Conservation (phyloP, 2,797 vertebrate species). For the Mergus octosetaceus region DNA sequence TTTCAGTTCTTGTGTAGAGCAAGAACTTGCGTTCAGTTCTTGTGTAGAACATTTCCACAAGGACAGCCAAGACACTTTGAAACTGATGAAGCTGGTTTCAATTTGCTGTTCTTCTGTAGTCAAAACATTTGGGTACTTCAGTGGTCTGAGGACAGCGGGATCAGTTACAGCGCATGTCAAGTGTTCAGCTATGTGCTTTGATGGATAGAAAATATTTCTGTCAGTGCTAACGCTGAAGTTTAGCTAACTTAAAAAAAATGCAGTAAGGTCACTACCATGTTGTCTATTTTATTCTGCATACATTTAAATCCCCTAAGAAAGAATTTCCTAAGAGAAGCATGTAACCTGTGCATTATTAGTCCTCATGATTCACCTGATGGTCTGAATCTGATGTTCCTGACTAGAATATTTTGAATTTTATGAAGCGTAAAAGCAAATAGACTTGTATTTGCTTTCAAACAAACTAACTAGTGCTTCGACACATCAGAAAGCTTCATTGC, state of each 20-base stretch:
- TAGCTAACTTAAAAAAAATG: background rate
- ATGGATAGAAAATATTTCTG: background rate
- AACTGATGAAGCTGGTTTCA: constrained; percentile 9
- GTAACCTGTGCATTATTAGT: background rate
- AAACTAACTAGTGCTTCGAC: background rate
- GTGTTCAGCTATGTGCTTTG: background rate
- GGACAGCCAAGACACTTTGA: constrained; percentile 15
- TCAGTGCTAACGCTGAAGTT: background rate
- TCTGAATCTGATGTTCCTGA: background rate
- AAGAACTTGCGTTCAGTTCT: no score
- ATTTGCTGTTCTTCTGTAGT: background rate
- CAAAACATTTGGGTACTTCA: constrained; percentile 9
- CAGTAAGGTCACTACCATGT: background rate
- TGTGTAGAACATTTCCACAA: background rate
- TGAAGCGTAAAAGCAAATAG: background rate
- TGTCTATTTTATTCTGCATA: background rate
- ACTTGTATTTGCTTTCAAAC: background rate
- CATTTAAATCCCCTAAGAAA: background rate
- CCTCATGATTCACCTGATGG: background rate
- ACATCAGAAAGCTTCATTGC: background rate
- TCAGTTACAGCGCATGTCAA: background rate
- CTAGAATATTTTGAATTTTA: background rate
- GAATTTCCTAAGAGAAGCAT: background rate
- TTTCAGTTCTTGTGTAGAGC: background rate
- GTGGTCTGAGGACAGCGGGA: background rate